Conservation (phyloP, 1,140 invertebrate species). For the Protaetia brevitarsis region DNA sequence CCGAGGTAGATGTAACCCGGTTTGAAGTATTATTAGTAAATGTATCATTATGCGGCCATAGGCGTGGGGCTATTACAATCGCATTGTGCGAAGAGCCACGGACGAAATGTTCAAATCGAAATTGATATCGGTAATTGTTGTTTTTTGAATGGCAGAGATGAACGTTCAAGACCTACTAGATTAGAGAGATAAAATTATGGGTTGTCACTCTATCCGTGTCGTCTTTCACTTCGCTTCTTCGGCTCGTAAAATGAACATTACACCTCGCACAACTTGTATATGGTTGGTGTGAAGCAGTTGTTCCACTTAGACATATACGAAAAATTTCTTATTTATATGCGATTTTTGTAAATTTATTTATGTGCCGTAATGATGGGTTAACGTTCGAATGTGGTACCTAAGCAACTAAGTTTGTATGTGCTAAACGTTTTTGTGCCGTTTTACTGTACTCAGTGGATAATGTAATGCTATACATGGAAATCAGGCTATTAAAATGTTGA, state of each 20-base stretch:
- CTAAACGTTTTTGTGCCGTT: too few species aligned
- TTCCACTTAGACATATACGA: conserved; percentile 10
- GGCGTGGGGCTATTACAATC: conserved; percentile 15
- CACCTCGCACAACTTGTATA: too few species aligned
- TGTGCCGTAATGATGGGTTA: neutral
- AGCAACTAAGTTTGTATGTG: too few species aligned
- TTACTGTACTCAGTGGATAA: neutral
- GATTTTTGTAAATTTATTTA: conserved; percentile 5
- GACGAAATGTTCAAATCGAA: conserved; percentile 5
- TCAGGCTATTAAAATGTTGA: neutral
- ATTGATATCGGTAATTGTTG: conserved; percentile 15
- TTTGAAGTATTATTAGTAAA: conserved; percentile 12
- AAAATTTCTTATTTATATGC: neutral
- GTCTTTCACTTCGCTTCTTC: conserved; percentile 13
- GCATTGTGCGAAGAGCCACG: neutral
- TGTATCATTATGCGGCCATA: neutral
- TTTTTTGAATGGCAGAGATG: neutral
- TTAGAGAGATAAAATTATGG: conserved; percentile 16
- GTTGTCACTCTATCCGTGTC: conserved; percentile 3
- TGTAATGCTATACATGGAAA: neutral
- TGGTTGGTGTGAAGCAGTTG: neutral
- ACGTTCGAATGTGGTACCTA: too few species aligned
- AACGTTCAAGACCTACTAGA: neutral
- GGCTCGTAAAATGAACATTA: neutral
- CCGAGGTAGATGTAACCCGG: conserved; percentile 15